Base-by-base conservation (phyloP, 1,140 invertebrate genomes). In the Proctacanthus coquilletti region DNA sequence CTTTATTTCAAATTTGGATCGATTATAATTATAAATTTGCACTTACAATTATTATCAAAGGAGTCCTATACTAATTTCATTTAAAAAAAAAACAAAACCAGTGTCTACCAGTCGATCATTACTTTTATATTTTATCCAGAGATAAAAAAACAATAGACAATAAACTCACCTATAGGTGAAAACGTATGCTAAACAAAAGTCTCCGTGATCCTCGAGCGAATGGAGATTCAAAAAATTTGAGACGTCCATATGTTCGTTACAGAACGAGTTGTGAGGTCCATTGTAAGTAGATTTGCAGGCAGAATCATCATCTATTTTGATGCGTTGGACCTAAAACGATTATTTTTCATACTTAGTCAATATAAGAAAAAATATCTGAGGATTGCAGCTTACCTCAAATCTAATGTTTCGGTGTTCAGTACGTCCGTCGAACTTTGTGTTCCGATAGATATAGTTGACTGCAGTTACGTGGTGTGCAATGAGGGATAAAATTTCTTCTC, bases 211-310 rank as follows among this genome's bases (percentile, higher is more conserved):
- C 18, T 84, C 80, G 33, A 97, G 69, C 6, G 94, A 98, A 61
- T 98, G 94, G 15, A 97, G 71, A 67, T 98, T 99, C 27, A 99
- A 69, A 64, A 98, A 98, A 68, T 98, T 98, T 48, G 91, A 96
- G 33, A 98, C 95, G 61, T 99, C 95, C 49, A 99, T 95, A 59
- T 98, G 96, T 52, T 88, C 84, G 53, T 88, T 77, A 61, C 95
- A 98, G 61, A 97, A 98, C 34, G 85, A 84, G 68, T 93, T 95
- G 38, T 75, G 66, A 39, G 87, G 80, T 11, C 73, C 72, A 39
- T 72, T 70, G 27, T 67, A 72, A 30, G 64, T 61, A 18, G 56
- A 50, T 38, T 69, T 70, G 56, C 87, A 93, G 14, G 82, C 71
- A 0, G 77, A 74, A 52, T 91, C 82, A 57, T 92, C 85, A 62